Base-by-base conservation (phyloP, 30 jellyfish, hydroid and myxozoan species). In the Hydra vulgaris region DNA sequence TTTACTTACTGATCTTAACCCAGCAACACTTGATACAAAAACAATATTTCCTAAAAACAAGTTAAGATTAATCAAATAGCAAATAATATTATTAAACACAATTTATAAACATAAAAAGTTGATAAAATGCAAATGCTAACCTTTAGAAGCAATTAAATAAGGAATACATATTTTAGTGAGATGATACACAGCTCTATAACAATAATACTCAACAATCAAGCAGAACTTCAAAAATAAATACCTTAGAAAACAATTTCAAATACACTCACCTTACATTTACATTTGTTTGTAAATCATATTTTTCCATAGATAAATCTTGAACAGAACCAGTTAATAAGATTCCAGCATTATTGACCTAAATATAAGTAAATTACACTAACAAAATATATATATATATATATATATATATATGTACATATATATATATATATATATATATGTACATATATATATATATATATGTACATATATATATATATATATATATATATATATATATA, bases 301-400 rank as follows among this genome's bases (percentile, higher is more conserved):
- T 86, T 69, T 86, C 95, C 74, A 86, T 56, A 0, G 95, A 15
- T 26, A 91, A 79, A 19, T 78, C 74, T 75, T 91, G 96, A 27
- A 87, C 76, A 18, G 95, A 73, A 0, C 98, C 98, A 21, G 77
- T 76, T 1, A 69, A 23, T 18, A 91, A 89, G 25, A 87, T 91
- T 0, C 98, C 98, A 71, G 98, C 98, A 80, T 74, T 82, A 75
- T 91, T 91, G 7, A 91, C 98, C 98, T 91, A 54, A 15, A 88
- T 16, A 70, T n/a, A n/a, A n/a, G n/a, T n/a, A n/a, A n/a, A n/a
- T n/a, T n/a, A n/a, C n/a, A n/a, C n/a, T n/a, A n/a, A n/a, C n/a
- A n/a, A n/a, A n/a, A n/a, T n/a, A n/a, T n/a, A n/a, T n/a, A n/a
- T n/a, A n/a, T n/a, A n/a, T n/a, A n/a, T n/a, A n/a, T n/a, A n/a